Conservation (phyloP, 2,888 invertebrate species). For the Erannis defoliaria region DNA sequence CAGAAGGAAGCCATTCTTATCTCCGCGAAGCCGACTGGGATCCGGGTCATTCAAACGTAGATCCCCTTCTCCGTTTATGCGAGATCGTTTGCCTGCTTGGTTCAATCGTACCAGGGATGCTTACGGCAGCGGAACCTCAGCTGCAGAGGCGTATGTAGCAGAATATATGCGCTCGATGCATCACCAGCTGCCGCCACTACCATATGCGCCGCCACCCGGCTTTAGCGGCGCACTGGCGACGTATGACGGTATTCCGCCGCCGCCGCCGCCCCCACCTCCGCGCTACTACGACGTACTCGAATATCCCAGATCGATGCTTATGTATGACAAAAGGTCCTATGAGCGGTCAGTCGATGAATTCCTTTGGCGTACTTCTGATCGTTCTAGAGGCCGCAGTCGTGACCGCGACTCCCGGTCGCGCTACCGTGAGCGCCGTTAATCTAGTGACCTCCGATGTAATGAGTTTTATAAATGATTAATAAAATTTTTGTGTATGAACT, state of each 20-base stretch:
- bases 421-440: slow-evolving; percentile 87
- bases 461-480: slow-evolving; percentile 69
- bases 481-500: slow-evolving; percentile 83
- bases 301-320: slow-evolving; percentile 89
- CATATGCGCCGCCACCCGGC: slow-evolving; percentile 90
- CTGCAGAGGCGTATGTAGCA: slow-evolving; percentile 95
- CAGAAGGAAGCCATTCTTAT: slow-evolving; percentile 88
- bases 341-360: slow-evolving; percentile 96
- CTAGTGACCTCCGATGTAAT: slow-evolving; percentile 74
- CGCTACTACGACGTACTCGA: slow-evolving; percentile 90
- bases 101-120: slow-evolving; percentile 84
- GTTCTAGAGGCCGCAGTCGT: slow-evolving; percentile 87
- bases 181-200: slow-evolving; percentile 94
- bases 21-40: slow-evolving; percentile 88
- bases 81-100: slow-evolving; percentile 88
- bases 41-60: slow-evolving; percentile 84
- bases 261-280: slow-evolving; percentile 91
- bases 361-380: slow-evolving; percentile 92
- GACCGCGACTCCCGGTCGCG: slow-evolving; percentile 85
- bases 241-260: slow-evolving; percentile 89
- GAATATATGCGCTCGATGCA: slow-evolving; percentile 96
- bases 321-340: slow-evolving; percentile 92
- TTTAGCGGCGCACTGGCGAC: slow-evolving; percentile 80
- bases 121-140: slow-evolving; percentile 76
- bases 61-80: slow-evolving; percentile 86